Evolutionary conservation across 2,113 vertebrate species (phyloP), one percentile per base, ranked within the genome.

Genomic region (Bolborhynchus lineola): DNA sequence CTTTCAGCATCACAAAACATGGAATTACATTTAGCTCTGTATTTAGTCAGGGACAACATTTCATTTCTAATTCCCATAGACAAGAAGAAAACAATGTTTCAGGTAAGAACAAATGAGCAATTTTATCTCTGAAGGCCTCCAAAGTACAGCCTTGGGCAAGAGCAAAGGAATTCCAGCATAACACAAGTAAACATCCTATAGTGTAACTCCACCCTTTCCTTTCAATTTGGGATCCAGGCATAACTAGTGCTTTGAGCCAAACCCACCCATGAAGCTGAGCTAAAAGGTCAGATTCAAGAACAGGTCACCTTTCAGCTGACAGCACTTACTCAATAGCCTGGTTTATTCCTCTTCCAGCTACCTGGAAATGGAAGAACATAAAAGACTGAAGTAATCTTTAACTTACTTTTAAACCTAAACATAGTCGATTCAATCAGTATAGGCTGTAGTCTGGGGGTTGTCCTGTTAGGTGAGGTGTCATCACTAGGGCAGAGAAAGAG

Each of bases 401-500:
- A 88, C 95, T 92, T 93, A 97, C 97, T 94, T 96, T 88, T 97
- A 53, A 94, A 83, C 44, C 65, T 37, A 68, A 98, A 97, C 79
- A 97, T 97, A 31, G 91, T 1, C 12, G 1, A 88, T 80, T 53
- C 96, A 97, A 46, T 97, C n/a, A 15, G 88, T 97, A 90, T 41
- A 86, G 31, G 24, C 80, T 0, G 3, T 13, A 26, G 41, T 20
- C 23, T 82, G 53, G 23, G 75, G 50, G 92, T 91, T 67, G 92
- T 97, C 24, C 97, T 95, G 5, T 97, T 98, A 37, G 98, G 69
- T 65, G 97, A 93, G 5, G 96, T 97, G 90, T 97, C 98, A 44
- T 97, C 97, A 5, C 96, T 98, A 96, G 35, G 0, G 4, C 52
- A 57, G 84, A 83, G 28, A 70, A 82, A 77, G 35, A 74, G 28